Evolutionary conservation across 2,113 vertebrate genomes (phyloP).

Genomic region (Entomyzon cyanotis): DNA sequence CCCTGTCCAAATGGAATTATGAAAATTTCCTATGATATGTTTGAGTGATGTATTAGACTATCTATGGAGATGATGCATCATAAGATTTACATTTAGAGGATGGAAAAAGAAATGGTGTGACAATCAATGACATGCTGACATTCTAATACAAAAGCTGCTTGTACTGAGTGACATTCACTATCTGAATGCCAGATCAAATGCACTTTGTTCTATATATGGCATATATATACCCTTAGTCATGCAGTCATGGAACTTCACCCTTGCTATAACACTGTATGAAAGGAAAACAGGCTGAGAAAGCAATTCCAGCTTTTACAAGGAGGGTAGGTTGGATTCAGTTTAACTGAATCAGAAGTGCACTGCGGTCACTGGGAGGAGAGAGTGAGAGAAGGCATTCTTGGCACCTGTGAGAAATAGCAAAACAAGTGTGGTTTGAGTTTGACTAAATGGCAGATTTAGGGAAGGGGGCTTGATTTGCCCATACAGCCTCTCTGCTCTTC

Average conservation of each 20-base stretch:
- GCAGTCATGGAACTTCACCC: background rate
- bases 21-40: background rate
- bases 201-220: background rate
- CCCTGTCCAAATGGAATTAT: background rate
- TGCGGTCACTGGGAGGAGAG: background rate
- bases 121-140: background rate
- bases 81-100: background rate
- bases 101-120: constrained; percentile 32
- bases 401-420: background rate
- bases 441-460: background rate
- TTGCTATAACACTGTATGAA: background rate
- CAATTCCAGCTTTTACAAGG: background rate
- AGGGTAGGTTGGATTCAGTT: background rate
- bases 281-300: background rate
- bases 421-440: background rate
- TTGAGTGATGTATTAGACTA: background rate
- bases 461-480: background rate
- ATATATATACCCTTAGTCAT: background rate
- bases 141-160: constrained; percentile 11
- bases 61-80: background rate
- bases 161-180: background rate
- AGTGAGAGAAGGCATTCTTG: background rate
- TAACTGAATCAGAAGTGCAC: background rate
- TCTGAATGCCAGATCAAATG: constrained; percentile 28
- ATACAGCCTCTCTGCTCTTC: background rate